These are phyloP conservation scores for Cephalopachus bancanus DNA, from an alignment of 2,797 vertebrate genomes.

Conservation along the genomic window DNA sequence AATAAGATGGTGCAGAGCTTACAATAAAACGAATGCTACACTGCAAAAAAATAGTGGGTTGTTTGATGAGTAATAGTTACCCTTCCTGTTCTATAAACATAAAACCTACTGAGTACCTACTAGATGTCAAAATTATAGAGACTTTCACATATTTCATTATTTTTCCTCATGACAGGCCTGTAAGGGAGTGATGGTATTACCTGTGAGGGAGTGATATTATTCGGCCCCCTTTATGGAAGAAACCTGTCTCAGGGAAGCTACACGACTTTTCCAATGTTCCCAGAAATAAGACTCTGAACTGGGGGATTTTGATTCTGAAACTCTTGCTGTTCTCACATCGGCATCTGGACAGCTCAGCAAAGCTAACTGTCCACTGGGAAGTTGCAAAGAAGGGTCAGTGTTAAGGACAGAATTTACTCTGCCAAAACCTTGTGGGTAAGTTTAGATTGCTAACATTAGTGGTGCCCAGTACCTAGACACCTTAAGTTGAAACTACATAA, in stretches of 20 bases:
- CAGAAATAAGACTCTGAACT: neutral
- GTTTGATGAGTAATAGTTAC: neutral
- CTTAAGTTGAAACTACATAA: neutral
- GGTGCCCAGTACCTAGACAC: neutral
- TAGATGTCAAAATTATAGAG: neutral
- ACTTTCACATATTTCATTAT: neutral
- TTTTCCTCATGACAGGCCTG: neutral
- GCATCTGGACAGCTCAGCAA: neutral
- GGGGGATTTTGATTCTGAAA: neutral
- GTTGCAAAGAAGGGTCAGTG: neutral
- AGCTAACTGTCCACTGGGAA: neutral
- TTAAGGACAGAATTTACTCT: neutral
- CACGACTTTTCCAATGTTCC: neutral
- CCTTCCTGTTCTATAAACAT: neutral
- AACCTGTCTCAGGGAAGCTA: constrained; percentile 5
- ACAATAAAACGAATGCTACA: neutral
- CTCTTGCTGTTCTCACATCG: neutral
- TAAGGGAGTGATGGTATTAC: neutral
- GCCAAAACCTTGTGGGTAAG: neutral
- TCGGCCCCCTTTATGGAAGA: neutral
- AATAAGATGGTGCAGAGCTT: neutral
- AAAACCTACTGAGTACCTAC: neutral
- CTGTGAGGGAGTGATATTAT: neutral
- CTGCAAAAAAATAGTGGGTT: neutral
- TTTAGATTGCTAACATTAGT: neutral